These are phyloP conservation scores for Xanthorhoe spadicearia DNA, from an alignment of 2,888 invertebrate species.

Conservation along the genomic window DNA sequence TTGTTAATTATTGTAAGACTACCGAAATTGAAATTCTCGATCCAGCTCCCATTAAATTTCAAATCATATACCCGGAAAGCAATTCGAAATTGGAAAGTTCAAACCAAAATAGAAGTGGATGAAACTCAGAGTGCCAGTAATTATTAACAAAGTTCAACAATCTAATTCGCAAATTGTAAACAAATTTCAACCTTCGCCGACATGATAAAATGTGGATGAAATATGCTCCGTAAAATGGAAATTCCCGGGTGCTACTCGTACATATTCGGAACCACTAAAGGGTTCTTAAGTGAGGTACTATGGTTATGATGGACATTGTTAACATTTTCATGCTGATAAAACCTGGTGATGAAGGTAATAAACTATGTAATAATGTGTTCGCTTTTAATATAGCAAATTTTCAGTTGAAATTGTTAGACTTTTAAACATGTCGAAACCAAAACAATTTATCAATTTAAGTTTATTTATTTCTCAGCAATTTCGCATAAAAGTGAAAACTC, in stretches of 20 bases:
- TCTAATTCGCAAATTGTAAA: slow-evolving; percentile 20
- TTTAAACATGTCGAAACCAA: not conserved
- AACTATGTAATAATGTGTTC: not conserved
- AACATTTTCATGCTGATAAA: not conserved
- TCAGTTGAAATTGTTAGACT: not conserved
- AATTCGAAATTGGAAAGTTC: slow-evolving; percentile 6
- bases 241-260: slow-evolving; percentile 1
- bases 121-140: slow-evolving; percentile 13
- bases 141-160: slow-evolving; percentile 28
- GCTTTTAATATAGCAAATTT: not conserved
- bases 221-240: slow-evolving; percentile 6
- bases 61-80: not conserved
- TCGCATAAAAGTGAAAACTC: not conserved
- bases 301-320: not conserved
- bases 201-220: slow-evolving; percentile 16
- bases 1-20: not conserved
- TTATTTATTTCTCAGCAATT: not conserved
- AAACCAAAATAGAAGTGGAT: slow-evolving; percentile 13
- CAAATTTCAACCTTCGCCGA: slow-evolving; percentile 27
- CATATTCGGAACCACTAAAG: not conserved
- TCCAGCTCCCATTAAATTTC: slow-evolving; percentile 9
- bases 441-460: not conserved
- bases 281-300: not conserved
- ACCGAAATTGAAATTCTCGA: not conserved
- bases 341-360: not conserved